Evolutionary conservation across 2,113 vertebrate species (phyloP), one percentile per base, ranked within the genome.

Genomic region (Daboia siamensis): DNA sequence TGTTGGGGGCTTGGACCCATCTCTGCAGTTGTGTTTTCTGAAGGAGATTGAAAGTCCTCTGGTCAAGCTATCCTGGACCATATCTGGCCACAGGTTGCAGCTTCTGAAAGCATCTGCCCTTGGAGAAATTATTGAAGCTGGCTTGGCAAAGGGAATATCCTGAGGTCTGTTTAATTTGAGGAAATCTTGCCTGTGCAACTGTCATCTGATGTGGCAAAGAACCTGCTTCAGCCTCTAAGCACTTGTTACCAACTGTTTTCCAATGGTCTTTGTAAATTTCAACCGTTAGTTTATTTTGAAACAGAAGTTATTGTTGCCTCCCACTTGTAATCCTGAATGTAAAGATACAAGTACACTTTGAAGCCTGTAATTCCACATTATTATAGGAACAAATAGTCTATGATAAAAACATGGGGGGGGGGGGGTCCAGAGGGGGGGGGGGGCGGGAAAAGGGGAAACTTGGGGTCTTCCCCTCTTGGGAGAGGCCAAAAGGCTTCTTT

Each of bases 401-500:
- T 69, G 61, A 29, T 33, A 84, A 44, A 90, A 55, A 9, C 21
- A 0, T n/a, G 39, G 39, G 85, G 10, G 1, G 4, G 29, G 1
- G 4, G 29, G 3, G 7, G 44, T 46, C 55, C 23, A 13, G 3
- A 26, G 21, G 17, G 51, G 33, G 69, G 15, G 1, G 52, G 51
- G 64, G 2, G 46, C 46, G 20, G 8, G 7, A 33, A 80, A 1
- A 46, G 64, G n/a, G 80, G 29, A 5, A 33, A 17, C 46, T 21
- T 9, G 10, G 9, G 84, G 20, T 86, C 33, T 24, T 86, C 9
- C 84, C 23, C 24, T 86, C 90, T n/a, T 15, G 15, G 55, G 26
- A 46, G 44, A 15, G 6, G 15, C 39, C 7, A 1, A 9, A 48
- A 2, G 24, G 88, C 54, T 39, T 94, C 96, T 97, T 97, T 93